Percentiles rank a stretch among this genome's conserved stretches.
These are phyloP conservation scores for Amiota mariae DNA, from an alignment of 2,888 invertebrate species.

Conservation along the genomic window DNA sequence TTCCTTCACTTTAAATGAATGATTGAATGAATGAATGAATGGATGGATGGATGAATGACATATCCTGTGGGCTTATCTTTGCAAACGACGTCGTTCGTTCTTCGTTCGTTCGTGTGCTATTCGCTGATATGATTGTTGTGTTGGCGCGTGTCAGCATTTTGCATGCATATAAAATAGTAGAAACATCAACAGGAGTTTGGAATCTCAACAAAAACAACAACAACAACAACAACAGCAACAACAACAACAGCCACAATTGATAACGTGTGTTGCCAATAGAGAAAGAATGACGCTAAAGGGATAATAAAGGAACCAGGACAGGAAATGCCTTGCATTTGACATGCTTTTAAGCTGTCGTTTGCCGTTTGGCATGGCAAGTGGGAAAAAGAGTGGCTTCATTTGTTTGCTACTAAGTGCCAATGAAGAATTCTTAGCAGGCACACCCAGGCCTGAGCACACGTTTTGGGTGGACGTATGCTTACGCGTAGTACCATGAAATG, in stretches of 20 bases:
- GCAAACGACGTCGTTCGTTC: background rate
- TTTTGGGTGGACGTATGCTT: conserved; percentile 6
- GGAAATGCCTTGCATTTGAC: conserved; percentile 54
- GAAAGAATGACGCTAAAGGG: conserved; percentile 38
- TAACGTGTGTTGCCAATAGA: conserved; percentile 46
- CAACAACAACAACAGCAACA: background rate
- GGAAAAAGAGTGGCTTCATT: conserved; percentile 3
- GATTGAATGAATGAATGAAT: background rate
- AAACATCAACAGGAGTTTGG: conserved; percentile 29
- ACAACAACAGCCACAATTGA: conserved; percentile 13
- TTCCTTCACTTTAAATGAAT: background rate
- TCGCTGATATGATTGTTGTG: conserved; percentile 48
- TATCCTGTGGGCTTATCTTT: conserved; percentile 15
- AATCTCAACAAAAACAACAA: background rate
- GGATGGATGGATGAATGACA: conserved; percentile 6
- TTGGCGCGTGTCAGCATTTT: conserved; percentile 70
- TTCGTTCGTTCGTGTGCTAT: background rate
- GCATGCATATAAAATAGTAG: conserved; percentile 46
- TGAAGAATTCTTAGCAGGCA: conserved; percentile 21
- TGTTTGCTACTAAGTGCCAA: conserved; percentile 20
- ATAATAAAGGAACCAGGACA: conserved; percentile 8
- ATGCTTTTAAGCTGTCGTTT: conserved; percentile 46
- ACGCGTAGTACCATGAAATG: conserved; percentile 52
- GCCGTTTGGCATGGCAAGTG: conserved; percentile 12
- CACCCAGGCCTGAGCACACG: background rate